Percentiles rank a stretch among this genome's conserved stretches.
Conservation (phyloP, 2,113 vertebrate species). For the Ahaetulla prasina region DNA sequence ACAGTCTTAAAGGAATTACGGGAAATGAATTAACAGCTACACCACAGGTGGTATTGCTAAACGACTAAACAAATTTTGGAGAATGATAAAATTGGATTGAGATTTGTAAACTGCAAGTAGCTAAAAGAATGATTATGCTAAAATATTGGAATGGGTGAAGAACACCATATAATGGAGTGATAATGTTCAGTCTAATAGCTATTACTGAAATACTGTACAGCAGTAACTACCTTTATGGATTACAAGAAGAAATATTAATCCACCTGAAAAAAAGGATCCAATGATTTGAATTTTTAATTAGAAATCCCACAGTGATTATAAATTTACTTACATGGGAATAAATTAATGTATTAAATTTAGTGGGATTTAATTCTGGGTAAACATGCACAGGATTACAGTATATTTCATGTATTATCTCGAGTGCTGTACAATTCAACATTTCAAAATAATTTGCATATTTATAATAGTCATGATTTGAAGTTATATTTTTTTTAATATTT, state of each 20-base stretch:
- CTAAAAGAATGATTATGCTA: not conserved
- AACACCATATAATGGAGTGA: not conserved
- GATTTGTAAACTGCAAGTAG: not conserved
- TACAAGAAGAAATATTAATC: not conserved
- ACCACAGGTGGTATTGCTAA: not conserved
- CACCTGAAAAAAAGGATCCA: not conserved
- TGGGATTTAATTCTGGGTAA: not conserved
- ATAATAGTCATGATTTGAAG: not conserved
- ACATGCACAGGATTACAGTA: not conserved
- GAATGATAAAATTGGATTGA: not conserved
- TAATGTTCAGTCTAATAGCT: not conserved
- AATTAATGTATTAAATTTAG: not conserved
- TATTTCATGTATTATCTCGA: not conserved
- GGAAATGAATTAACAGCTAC: not conserved
- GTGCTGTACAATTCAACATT: not conserved
- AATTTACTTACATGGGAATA: not conserved
- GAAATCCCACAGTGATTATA: not conserved
- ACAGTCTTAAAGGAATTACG: not conserved
- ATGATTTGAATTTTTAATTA: not conserved
- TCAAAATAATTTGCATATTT: not conserved
- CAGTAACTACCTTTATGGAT: not conserved
- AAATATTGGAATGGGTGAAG: not conserved
- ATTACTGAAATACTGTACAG: not conserved
- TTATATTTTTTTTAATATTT: not conserved
- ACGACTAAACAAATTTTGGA: not conserved